Evolutionary conservation across 2,888 invertebrate genomes (phyloP).

Genomic region (Morpho achilles): DNA sequence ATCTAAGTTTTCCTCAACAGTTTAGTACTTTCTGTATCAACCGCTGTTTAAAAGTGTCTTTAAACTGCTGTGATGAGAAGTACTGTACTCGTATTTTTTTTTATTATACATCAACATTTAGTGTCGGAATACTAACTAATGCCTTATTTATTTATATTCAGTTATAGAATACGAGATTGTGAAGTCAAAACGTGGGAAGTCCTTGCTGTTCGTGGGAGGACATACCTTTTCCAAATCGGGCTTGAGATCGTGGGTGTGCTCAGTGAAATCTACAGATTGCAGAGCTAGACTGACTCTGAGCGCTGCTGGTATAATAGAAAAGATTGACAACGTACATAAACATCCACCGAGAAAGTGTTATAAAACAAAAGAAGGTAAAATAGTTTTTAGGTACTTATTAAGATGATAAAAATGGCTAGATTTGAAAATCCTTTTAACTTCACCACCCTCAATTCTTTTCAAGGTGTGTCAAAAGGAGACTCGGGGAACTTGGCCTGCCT

Average conservation of each 20-base stretch:
- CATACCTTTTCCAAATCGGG: conserved; percentile 37
- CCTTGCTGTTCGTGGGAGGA: conserved; percentile 36
- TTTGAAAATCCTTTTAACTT: too few species aligned
- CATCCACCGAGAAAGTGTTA: conserved; percentile 30
- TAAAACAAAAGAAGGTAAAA: conserved; percentile 9
- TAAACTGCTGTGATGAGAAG: too few species aligned
- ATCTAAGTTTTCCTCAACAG: too few species aligned
- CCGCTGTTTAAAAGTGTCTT: too few species aligned
- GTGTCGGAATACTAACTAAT: too few species aligned
- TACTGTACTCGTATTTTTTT: too few species aligned
- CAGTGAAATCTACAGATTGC: conserved; percentile 31
- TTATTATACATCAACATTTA: too few species aligned
- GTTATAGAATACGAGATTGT: conserved; percentile 30
- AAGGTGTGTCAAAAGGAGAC: too few species aligned
- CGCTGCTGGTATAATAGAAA: conserved; percentile 22
- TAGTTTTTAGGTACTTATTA: conserved; percentile 2
- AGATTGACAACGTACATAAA: conserved; percentile 25
- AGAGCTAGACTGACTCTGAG: conserved; percentile 30
- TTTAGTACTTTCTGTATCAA: too few species aligned
- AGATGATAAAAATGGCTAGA: too few species aligned
- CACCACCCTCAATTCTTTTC: too few species aligned
- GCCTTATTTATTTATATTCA: conserved; percentile 4
- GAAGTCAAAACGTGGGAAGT: conserved; percentile 39
- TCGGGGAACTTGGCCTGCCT: too few species aligned
- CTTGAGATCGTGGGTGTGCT: conserved; percentile 35